Evolutionary conservation across 37 sponge, comb jelly and placozoan species (phyloP).

Genomic region (Oscarella lobularis): DNA sequence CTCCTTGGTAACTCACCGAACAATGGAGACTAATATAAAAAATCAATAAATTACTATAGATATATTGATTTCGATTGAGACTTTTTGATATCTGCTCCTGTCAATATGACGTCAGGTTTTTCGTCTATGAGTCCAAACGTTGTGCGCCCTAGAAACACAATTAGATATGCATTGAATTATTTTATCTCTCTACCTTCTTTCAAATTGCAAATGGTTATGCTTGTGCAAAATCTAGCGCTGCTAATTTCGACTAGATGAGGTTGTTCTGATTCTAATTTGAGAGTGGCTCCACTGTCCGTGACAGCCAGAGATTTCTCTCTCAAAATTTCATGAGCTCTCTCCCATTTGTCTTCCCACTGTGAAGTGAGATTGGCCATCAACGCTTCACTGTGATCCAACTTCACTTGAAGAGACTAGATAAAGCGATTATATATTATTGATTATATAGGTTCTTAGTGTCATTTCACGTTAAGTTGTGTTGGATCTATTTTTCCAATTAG

Average conservation of each 20-base stretch:
- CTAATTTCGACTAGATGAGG: neutral
- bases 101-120: neutral
- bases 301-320: neutral
- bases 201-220: constrained; percentile 5
- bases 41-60: too few species aligned
- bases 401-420: neutral
- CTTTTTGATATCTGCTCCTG: neutral
- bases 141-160: neutral
- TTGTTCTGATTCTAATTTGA: neutral
- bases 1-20: neutral
- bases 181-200: neutral
- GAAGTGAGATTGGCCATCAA: neutral
- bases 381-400: neutral
- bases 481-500: neutral
- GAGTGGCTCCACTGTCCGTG: neutral
- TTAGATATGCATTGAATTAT: neutral
- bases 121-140: neutral
- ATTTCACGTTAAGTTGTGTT: neutral
- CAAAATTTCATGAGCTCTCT: neutral
- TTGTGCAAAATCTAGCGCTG: neutral
- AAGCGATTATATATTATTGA: too few species aligned
- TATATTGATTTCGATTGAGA: too few species aligned
- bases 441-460: too few species aligned
- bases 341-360: constrained; percentile 2
- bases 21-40: neutral